Evolutionary conservation across 1,140 invertebrate species (phyloP).

Genomic region (Drosophila jambulina): DNA sequence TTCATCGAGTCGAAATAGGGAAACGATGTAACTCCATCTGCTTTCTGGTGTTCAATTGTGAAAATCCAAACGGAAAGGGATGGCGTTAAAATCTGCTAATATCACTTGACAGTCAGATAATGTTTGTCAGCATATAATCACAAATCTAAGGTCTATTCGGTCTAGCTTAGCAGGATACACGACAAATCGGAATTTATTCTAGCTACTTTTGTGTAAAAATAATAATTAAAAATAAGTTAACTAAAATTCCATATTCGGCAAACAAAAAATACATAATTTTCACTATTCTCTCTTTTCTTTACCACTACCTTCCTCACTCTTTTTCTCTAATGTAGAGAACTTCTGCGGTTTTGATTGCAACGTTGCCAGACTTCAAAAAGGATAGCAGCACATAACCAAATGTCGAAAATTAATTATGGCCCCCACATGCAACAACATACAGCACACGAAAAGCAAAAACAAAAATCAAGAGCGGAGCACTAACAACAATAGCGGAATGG

Average conservation of each 20-base stretch:
- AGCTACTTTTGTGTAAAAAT: not conserved
- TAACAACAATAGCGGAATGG: conserved; percentile 21
- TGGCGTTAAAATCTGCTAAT: conserved; percentile 23
- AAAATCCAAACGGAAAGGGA: not conserved
- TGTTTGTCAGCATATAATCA: conserved; percentile 15
- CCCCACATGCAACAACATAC: conserved; percentile 33
- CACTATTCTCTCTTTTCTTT: not conserved
- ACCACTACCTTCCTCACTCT: not conserved
- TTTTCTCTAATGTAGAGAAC: conserved; percentile 47
- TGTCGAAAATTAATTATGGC: conserved; percentile 72
- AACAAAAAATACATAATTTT: not conserved
- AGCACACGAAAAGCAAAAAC: conserved; percentile 10
- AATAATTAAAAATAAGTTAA: not conserved
- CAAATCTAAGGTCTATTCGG: too few relatives aligned
- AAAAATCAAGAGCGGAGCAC: conserved; percentile 27
- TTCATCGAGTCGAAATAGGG: not conserved
- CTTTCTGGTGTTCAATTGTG: conserved; percentile 9
- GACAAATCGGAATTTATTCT: not conserved
- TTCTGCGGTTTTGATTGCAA: conserved; percentile 47
- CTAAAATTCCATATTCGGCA: not conserved
- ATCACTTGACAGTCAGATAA: conserved; percentile 27
- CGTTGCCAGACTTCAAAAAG: conserved; percentile 65
- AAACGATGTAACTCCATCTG: conserved; percentile 20
- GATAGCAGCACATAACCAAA: conserved; percentile 37
- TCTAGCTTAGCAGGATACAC: too few relatives aligned